These are phyloP conservation scores for Pissodes strobi DNA, from an alignment of 1,140 invertebrate species.

Conservation along the genomic window DNA sequence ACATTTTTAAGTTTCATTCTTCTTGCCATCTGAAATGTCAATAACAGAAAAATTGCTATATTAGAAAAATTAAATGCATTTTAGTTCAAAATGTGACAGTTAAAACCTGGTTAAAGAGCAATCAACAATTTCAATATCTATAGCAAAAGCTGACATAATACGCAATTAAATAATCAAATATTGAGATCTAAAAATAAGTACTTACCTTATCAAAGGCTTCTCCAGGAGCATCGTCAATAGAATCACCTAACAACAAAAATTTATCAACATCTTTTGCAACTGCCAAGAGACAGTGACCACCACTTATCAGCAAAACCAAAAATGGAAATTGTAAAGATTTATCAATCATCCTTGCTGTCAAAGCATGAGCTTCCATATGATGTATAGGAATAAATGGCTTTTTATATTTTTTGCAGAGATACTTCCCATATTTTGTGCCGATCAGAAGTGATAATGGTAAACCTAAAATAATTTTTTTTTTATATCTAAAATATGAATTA, in stretches of 20 bases:
- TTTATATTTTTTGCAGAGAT: slow-evolving; percentile 68
- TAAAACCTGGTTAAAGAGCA: too few species aligned
- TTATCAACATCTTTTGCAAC: slow-evolving; percentile 75
- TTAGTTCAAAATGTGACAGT: too few species aligned
- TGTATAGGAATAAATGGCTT: slow-evolving; percentile 95
- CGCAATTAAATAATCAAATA: too few species aligned
- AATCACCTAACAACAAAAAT: slow-evolving; percentile 79
- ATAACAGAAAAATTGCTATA: neutral
- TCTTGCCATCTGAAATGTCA: slow-evolving; percentile 72
- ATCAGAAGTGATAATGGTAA: slow-evolving; percentile 77
- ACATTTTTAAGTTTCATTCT: slow-evolving; percentile 83
- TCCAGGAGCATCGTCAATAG: slow-evolving; percentile 86
- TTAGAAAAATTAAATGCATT: too few species aligned
- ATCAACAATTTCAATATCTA: too few species aligned
- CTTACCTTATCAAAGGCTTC: slow-evolving; percentile 87
- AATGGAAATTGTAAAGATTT: slow-evolving; percentile 81
- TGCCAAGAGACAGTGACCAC: slow-evolving; percentile 87
- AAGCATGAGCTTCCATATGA: slow-evolving; percentile 98
- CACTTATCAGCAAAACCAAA: slow-evolving; percentile 86
- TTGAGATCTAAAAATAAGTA: slow-evolving; percentile 1
- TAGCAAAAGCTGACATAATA: too few species aligned
- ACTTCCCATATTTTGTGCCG: slow-evolving; percentile 83
- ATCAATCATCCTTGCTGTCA: slow-evolving; percentile 77
- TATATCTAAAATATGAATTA: neutral
- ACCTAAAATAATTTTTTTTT: slow-evolving; percentile 56